phyloP scores from a whole-genome alignment of 1,140 invertebrate genomes.

The Drosophila subpulchrella region DNA sequence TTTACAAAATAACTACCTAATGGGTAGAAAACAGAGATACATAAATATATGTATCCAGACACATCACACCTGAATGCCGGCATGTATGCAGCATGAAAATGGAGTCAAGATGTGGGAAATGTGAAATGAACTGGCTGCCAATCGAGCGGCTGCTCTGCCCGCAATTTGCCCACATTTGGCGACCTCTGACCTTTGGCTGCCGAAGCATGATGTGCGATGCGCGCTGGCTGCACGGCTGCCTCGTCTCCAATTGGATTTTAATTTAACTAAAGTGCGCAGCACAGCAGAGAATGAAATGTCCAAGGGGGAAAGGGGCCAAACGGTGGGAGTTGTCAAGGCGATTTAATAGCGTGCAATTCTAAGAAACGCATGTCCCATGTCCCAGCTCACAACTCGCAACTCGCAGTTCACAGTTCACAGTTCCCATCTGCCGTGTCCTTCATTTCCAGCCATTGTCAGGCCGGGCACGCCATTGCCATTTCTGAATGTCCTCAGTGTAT shows the following conservation, averaged over 20 bases:
- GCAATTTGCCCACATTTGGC: constrained; percentile 13
- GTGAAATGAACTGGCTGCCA: constrained; percentile 30
- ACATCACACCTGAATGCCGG: no score
- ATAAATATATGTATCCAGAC: no score
- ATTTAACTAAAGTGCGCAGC: constrained; percentile 79
- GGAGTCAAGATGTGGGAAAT: constrained; percentile 2
- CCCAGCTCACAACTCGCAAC: constrained; percentile 27
- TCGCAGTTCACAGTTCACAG: constrained; percentile 37
- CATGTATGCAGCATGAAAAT: background rate
- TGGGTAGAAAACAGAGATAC: no score
- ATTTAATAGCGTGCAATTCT: constrained; percentile 76
- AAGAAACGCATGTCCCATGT: constrained; percentile 46
- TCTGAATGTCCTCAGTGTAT: constrained; percentile 44
- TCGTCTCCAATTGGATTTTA: constrained; percentile 73
- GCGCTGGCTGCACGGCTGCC: constrained; percentile 47
- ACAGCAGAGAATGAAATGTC: constrained; percentile 17
- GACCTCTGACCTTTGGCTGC: constrained; percentile 61
- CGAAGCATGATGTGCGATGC: constrained; percentile 33
- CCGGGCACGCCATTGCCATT: constrained; percentile 64
- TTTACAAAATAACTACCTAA: no score
- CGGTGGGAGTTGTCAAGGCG: constrained; percentile 58
- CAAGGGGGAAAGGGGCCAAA: background rate
- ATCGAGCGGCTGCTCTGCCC: constrained; percentile 44
- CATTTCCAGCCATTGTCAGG: constrained; percentile 66
- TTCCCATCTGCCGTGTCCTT: constrained; percentile 56